phyloP scores from a whole-genome alignment of 2,888 invertebrate genomes.

The Prosopocoilus inquinatus region DNA sequence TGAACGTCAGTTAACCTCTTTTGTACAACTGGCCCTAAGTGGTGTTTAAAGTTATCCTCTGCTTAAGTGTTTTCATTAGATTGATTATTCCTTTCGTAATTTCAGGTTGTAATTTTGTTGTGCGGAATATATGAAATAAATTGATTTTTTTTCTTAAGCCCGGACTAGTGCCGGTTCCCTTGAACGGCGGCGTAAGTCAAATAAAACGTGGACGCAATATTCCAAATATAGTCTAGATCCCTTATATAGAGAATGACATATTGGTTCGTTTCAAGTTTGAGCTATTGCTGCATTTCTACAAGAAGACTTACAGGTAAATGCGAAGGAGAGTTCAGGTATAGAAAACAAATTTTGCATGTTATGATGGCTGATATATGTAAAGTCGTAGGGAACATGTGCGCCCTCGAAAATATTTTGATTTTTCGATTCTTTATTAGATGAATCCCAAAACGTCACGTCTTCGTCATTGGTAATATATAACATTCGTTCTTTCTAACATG shows the following conservation, averaged over 20 bases:
- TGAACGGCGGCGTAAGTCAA: not conserved
- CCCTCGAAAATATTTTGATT: slow-evolving; percentile 11
- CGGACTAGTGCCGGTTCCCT: not conserved
- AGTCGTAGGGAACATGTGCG: not conserved
- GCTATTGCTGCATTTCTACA: slow-evolving; percentile 3
- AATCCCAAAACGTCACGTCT: no score
- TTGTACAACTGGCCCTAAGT: no score
- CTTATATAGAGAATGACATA: slow-evolving; percentile 10
- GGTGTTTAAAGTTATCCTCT: no score
- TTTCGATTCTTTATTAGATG: not conserved
- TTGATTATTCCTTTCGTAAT: no score
- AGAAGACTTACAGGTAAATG: slow-evolving; percentile 6
- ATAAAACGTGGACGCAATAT: slow-evolving; percentile 1
- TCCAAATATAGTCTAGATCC: slow-evolving; percentile 1
- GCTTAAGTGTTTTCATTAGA: no score
- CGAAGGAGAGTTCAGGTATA: not conserved
- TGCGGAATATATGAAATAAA: no score
- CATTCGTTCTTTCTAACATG: no score
- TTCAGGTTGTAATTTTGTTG: no score
- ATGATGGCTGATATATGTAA: slow-evolving; percentile 13
- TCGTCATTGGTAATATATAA: no score
- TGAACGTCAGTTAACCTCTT: no score
- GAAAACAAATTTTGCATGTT: slow-evolving; percentile 18
- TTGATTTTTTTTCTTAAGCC: no score
- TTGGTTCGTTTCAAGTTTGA: slow-evolving; percentile 11